phyloP scores from a whole-genome alignment of 2,888 invertebrate genomes.

The Hipparchia semele region DNA sequence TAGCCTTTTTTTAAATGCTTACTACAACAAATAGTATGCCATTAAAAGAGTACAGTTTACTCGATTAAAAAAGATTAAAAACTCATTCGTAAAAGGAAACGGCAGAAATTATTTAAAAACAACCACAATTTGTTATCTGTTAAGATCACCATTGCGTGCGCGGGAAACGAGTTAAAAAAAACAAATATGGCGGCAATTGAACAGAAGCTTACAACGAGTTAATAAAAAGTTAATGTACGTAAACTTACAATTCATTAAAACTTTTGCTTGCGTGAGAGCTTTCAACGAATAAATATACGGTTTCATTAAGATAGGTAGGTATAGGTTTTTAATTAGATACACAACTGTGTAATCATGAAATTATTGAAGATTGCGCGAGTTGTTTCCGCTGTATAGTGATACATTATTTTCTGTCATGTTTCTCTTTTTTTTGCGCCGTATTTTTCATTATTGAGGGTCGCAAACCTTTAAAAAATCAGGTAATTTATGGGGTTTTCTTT shows the following conservation, averaged over 20 bases:
- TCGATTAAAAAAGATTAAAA: background rate
- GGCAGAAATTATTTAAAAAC: slow-evolving; percentile 19
- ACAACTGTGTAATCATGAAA: too few species aligned
- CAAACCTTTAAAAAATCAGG: too few species aligned
- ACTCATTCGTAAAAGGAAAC: slow-evolving; percentile 15
- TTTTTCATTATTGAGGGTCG: too few species aligned
- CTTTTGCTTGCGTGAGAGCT: background rate
- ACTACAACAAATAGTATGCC: slow-evolving; percentile 7
- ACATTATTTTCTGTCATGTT: too few species aligned
- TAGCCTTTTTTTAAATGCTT: background rate
- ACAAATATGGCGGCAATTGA: slow-evolving; percentile 17
- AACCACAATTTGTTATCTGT: slow-evolving; percentile 20
- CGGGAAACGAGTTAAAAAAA: slow-evolving; percentile 16
- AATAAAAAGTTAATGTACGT: slow-evolving; percentile 17
- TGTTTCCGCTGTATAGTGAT: too few species aligned
- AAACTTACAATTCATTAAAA: slow-evolving; percentile 8
- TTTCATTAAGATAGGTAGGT: background rate
- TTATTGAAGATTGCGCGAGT: too few species aligned
- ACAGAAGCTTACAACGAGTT: slow-evolving; percentile 16
- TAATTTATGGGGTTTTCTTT: too few species aligned
- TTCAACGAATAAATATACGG: background rate
- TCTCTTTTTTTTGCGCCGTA: too few species aligned
- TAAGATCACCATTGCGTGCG: slow-evolving; percentile 31
- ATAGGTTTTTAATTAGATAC: background rate
- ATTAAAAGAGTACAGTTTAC: background rate